Percentiles rank a stretch among this genome's conserved stretches.
Evolutionary conservation across 2,113 vertebrate genomes (phyloP).

Genomic region (Carettochelys insculpta): DNA sequence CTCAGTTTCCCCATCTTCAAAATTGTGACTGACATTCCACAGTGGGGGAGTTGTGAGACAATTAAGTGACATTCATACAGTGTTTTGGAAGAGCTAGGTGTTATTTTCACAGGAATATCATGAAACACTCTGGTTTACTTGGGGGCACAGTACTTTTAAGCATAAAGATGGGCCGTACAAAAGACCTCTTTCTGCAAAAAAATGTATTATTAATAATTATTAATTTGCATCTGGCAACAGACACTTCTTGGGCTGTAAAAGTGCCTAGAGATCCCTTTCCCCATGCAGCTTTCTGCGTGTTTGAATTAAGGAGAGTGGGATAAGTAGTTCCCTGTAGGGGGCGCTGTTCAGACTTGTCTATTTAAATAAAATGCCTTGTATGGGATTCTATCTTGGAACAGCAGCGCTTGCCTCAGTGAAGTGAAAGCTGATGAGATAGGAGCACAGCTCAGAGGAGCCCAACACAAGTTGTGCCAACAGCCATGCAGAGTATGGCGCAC

Average conservation of each 20-base stretch:
- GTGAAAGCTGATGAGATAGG: not conserved
- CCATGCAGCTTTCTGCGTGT: not conserved
- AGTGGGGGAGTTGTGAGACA: not conserved
- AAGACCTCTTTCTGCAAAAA: not conserved
- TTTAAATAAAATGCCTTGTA: not conserved
- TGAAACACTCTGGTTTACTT: not conserved
- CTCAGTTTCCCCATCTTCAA: not conserved
- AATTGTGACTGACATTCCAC: not conserved
- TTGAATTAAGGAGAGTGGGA: not conserved
- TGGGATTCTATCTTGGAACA: not conserved
- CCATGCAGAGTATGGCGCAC: not conserved
- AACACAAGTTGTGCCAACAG: not conserved
- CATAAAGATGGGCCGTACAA: not conserved
- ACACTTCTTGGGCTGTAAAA: not conserved
- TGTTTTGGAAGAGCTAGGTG: not conserved
- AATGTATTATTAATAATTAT: not conserved
- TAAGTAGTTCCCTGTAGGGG: not conserved
- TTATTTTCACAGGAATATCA: not conserved
- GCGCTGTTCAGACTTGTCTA: not conserved
- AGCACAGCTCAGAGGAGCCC: not conserved
- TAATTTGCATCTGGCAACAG: not conserved
- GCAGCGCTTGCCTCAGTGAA: not conserved
- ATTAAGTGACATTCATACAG: not conserved
- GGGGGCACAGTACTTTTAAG: not conserved
- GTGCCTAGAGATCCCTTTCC: not conserved